Evolutionary conservation across 1,140 invertebrate genomes (phyloP).

Genomic region (Formica selysi): DNA sequence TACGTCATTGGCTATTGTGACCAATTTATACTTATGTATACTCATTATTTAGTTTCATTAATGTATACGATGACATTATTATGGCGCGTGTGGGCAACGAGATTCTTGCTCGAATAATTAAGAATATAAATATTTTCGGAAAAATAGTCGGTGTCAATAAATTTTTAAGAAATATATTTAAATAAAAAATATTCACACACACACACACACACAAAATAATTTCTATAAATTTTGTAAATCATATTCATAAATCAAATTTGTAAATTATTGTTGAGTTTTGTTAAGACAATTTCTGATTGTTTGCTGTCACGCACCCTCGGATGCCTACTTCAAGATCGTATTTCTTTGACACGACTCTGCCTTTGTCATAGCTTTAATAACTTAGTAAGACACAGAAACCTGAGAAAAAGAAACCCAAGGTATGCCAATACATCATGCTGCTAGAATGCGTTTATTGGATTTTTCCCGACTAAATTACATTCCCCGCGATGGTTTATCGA

Average conservation of each 20-base stretch:
- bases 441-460: conserved; percentile 85
- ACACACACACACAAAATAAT: too few relatives aligned
- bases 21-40: conserved; percentile 57
- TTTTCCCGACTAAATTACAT: conserved; percentile 84
- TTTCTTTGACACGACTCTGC: conserved; percentile 55
- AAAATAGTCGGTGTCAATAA: neutral
- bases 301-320: conserved; percentile 19
- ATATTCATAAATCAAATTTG: too few relatives aligned
- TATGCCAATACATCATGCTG: conserved; percentile 72
- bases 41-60: conserved; percentile 27
- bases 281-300: neutral
- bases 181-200: too few relatives aligned
- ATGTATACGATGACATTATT: neutral
- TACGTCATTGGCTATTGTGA: conserved; percentile 29
- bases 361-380: conserved; percentile 65
- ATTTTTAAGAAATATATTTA: neutral
- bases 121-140: neutral
- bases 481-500: conserved; percentile 76
- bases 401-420: conserved; percentile 71
- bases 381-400: conserved; percentile 35
- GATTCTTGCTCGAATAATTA: neutral
- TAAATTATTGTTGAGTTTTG: conserved; percentile 1
- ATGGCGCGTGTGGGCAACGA: neutral
- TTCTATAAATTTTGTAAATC: too few relatives aligned
- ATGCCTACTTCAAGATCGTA: conserved; percentile 49